A percentile compares a stretch with the other conserved stretches of the same genome.
Evolutionary conservation across 2,113 vertebrate genomes (phyloP).

Genomic region (Actenoides hombroni): DNA sequence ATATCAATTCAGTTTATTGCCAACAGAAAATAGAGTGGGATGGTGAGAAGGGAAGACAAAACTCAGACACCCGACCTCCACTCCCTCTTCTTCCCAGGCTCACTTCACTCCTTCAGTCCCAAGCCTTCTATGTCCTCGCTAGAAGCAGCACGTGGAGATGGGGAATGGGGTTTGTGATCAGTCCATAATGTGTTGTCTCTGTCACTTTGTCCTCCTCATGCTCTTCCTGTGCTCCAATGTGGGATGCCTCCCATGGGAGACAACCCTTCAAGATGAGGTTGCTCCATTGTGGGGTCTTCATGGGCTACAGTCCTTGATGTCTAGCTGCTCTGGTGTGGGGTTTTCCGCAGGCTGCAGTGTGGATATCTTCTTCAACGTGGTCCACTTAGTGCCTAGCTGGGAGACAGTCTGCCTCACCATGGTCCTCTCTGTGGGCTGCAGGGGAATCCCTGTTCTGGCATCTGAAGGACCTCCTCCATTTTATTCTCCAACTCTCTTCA

Average conservation of each 20-base stretch:
- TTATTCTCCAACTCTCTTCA: too few relatives aligned
- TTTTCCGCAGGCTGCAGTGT: too few relatives aligned
- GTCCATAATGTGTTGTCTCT: not conserved
- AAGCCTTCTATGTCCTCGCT: not conserved
- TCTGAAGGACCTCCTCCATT: too few relatives aligned
- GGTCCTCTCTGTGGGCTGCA: too few relatives aligned
- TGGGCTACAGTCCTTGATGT: too few relatives aligned
- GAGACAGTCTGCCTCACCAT: too few relatives aligned
- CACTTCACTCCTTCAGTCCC: not conserved
- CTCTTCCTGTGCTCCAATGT: not conserved
- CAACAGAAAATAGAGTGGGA: not conserved
- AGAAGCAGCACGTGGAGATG: accelerated
- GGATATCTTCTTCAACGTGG: too few relatives aligned
- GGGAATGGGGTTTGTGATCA: accelerated
- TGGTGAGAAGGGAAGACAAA: not conserved
- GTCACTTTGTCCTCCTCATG: not conserved
- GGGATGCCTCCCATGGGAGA: not conserved
- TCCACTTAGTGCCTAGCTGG: too few relatives aligned
- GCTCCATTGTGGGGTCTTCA: too few relatives aligned
- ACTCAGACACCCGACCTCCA: not conserved
- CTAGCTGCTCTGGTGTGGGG: too few relatives aligned
- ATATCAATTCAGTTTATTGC: not conserved
- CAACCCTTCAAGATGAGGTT: not conserved
- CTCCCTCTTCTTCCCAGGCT: not conserved
- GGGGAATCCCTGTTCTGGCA: too few relatives aligned